Percentiles rank a stretch among this genome's conserved stretches.
Conservation (phyloP, 2,888 invertebrate species). For the Folsomia candida region DNA sequence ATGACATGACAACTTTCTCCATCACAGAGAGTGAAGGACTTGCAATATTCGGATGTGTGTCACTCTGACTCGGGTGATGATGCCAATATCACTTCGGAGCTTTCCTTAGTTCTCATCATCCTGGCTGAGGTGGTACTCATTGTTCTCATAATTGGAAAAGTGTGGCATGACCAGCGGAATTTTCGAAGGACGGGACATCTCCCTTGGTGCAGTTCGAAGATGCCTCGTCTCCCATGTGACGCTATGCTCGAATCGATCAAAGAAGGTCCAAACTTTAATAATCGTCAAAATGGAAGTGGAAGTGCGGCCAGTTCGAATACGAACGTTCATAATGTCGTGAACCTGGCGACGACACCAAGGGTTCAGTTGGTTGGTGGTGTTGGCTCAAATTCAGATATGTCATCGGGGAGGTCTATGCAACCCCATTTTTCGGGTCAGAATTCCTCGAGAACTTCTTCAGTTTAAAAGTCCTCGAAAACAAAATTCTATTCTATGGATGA, state of each 20-base stretch:
- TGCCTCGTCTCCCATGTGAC: conserved; percentile 87
- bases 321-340: neutral
- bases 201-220: conserved; percentile 86
- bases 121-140: conserved; percentile 71
- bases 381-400: conserved; percentile 33
- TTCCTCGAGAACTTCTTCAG: conserved; percentile 1
- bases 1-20: neutral
- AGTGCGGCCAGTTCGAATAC: neutral
- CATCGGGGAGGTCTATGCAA: conserved; percentile 20
- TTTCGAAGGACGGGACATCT: conserved; percentile 82
- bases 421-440: neutral
- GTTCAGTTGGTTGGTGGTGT: too few species aligned
- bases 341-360: conserved; percentile 21
- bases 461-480: neutral
- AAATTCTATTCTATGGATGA: too few species aligned
- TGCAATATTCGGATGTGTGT: conserved; percentile 71
- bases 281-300: neutral
- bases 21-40: conserved; percentile 63
- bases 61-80: conserved; percentile 74
- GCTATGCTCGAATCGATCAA: conserved; percentile 53
- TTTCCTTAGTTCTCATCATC: conserved; percentile 70
- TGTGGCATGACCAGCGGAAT: conserved; percentile 83
- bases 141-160: conserved; percentile 68
- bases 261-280: conserved; percentile 32
- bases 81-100: conserved; percentile 37